These are phyloP conservation scores for Gambusia holbrooki DNA, from an alignment of 2,113 vertebrate species.

Conservation along the genomic window DNA sequence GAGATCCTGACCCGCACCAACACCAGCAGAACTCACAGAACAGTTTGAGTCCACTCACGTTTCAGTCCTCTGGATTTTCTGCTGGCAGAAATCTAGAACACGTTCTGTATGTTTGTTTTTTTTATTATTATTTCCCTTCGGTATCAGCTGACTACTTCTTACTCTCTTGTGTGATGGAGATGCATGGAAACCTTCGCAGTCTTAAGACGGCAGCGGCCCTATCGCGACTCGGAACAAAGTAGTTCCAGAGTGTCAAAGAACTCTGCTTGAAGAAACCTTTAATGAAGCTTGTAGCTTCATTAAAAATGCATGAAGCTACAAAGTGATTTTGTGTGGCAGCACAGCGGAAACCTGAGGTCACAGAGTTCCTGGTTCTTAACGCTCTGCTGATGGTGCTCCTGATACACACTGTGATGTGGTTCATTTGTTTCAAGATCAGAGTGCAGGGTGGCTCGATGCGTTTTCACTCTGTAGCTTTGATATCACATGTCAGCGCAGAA, in stretches of 20 bases:
- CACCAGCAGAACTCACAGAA: background rate
- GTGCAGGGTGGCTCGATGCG: background rate
- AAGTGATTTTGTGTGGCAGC: constrained; percentile 1
- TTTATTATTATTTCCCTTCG: background rate
- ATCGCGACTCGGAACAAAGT: background rate
- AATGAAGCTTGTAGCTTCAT: background rate
- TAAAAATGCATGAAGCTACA: background rate
- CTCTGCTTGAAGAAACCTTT: background rate
- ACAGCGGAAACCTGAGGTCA: background rate
- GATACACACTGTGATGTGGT: background rate
- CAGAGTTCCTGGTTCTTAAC: background rate
- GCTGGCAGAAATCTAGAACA: background rate
- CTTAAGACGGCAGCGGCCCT: background rate
- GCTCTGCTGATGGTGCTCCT: too few relatives aligned
- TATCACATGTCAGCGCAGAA: background rate
- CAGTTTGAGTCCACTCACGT: background rate
- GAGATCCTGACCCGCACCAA: constrained; percentile 64
- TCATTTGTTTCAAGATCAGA: too few relatives aligned
- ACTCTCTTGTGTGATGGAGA: background rate
- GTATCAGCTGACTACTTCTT: constrained; percentile 10
- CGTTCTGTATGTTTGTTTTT: background rate
- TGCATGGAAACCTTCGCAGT: background rate
- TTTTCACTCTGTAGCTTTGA: background rate
- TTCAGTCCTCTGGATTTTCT: constrained; percentile 1
- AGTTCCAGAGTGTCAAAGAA: background rate